phyloP scores from a whole-genome alignment of 2,797 vertebrate species.

The Typhlichthys eigenmanni region DNA sequence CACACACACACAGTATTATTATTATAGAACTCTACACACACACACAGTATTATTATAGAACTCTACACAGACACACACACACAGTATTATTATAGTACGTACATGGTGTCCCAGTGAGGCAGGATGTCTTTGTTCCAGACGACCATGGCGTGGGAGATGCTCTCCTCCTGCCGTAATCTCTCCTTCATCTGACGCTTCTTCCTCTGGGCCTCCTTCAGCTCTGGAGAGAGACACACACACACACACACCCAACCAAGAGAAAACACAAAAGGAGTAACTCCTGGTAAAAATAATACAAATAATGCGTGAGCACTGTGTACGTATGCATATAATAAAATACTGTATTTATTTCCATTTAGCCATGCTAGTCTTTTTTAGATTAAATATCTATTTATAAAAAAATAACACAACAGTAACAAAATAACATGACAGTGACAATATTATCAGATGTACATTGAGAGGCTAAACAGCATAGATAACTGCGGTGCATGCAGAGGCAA shows the following conservation, averaged over 20 bases:
- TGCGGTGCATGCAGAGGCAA: background rate
- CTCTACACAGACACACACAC: conserved; percentile 10
- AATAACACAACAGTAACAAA: too few relatives aligned
- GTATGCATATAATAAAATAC: background rate
- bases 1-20: conserved; percentile 8
- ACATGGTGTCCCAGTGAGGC: conserved; percentile 95
- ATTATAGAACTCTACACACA: too few relatives aligned
- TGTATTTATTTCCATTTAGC: too few relatives aligned
- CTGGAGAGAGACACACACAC: conserved; percentile 64
- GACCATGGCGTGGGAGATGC: conserved; percentile 93
- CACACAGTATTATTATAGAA: background rate
- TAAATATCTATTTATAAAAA: too few relatives aligned
- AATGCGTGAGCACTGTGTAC: too few relatives aligned
- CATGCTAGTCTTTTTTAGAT: too few relatives aligned
- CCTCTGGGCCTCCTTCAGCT: conserved; percentile 95
- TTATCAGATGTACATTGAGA: too few relatives aligned
- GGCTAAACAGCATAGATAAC: too few relatives aligned
- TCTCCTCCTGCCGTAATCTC: conserved; percentile 92
- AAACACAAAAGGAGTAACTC: background rate
- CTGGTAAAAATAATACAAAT: too few relatives aligned
- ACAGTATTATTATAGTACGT: conserved; percentile 55
- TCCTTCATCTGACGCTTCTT: conserved; percentile 98
- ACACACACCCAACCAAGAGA: background rate
- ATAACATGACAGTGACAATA: too few relatives aligned
- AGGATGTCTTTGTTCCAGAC: conserved; percentile 96